These are phyloP conservation scores for Plectropomus leopardus DNA, from an alignment of 2,113 vertebrate species.

Conservation along the genomic window DNA sequence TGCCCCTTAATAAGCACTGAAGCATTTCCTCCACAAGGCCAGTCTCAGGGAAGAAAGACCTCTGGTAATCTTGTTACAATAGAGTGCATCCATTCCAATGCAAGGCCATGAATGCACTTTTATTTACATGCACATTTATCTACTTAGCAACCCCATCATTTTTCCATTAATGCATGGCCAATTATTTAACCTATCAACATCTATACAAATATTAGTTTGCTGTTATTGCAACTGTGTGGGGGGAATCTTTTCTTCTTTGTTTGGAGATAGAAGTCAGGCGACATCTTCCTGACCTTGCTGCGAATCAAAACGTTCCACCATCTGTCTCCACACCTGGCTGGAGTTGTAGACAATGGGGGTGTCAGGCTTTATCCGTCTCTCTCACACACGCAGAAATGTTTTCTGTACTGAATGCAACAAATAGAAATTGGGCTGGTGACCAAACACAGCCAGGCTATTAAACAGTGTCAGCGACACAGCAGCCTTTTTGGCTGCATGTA, in stretches of 20 bases:
- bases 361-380: slow-evolving; percentile 27
- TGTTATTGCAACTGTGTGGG: slow-evolving; percentile 31
- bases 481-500: slow-evolving; percentile 52
- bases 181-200: slow-evolving; percentile 79
- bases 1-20: slow-evolving; percentile 49
- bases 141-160: slow-evolving; percentile 81
- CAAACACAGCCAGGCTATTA: slow-evolving; percentile 55
- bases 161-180: slow-evolving; percentile 83
- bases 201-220: slow-evolving; percentile 59
- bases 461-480: slow-evolving; percentile 33
- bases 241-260: slow-evolving; percentile 1
- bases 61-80: slow-evolving; percentile 71
- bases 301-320: slow-evolving; percentile 51
- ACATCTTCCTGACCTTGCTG: slow-evolving; percentile 39
- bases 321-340: slow-evolving; percentile 66
- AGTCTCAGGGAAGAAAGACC: slow-evolving; percentile 64
- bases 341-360: slow-evolving; percentile 42
- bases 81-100: slow-evolving; percentile 83
- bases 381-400: slow-evolving; percentile 34
- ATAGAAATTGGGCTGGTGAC: slow-evolving; percentile 54
- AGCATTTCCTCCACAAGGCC: slow-evolving; percentile 65
- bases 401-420: slow-evolving; percentile 39
- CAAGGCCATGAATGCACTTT: slow-evolving; percentile 84
- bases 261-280: slow-evolving; percentile 38
- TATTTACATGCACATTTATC: slow-evolving; percentile 82